Percentiles rank a stretch among this genome's conserved stretches.
These are phyloP conservation scores for Romanogobio albipinnatus DNA, from an alignment of 2,113 vertebrate genomes.

Conservation along the genomic window DNA sequence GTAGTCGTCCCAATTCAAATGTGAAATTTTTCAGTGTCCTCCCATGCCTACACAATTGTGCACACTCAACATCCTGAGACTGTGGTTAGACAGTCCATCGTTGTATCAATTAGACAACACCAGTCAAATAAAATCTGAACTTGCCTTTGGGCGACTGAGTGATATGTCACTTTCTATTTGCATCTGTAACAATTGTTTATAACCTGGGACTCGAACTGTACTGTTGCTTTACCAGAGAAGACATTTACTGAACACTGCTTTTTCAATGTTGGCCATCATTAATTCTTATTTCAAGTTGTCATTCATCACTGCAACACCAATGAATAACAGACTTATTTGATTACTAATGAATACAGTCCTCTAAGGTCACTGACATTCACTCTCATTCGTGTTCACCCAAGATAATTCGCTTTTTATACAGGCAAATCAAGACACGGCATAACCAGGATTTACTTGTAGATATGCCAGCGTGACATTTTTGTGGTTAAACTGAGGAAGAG, in stretches of 20 bases:
- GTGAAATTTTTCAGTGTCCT: background rate
- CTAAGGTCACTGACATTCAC: background rate
- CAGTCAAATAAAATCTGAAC: constrained; percentile 27
- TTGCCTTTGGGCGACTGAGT: constrained; percentile 41
- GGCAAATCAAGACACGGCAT: constrained; percentile 46
- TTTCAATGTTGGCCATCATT: background rate
- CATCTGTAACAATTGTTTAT: constrained; percentile 41
- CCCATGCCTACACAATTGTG: constrained; percentile 17
- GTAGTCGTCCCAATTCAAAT: background rate
- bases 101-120: constrained; percentile 47
- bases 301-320: background rate
- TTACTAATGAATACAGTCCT: background rate
- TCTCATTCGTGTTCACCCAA: constrained; percentile 36
- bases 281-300: background rate
- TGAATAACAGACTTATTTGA: background rate
- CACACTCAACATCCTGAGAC: constrained; percentile 7
- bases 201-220: constrained; percentile 42
- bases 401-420: constrained; percentile 33
- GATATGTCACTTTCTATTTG: constrained; percentile 38
- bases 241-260: constrained; percentile 11
- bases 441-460: constrained; percentile 47
- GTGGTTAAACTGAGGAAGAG: constrained; percentile 20
- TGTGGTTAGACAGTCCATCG: constrained; percentile 34
- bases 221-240: constrained; percentile 13
- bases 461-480: constrained; percentile 29